Conservation (phyloP, 2,888 invertebrate genomes). For the Agelastica alni region DNA sequence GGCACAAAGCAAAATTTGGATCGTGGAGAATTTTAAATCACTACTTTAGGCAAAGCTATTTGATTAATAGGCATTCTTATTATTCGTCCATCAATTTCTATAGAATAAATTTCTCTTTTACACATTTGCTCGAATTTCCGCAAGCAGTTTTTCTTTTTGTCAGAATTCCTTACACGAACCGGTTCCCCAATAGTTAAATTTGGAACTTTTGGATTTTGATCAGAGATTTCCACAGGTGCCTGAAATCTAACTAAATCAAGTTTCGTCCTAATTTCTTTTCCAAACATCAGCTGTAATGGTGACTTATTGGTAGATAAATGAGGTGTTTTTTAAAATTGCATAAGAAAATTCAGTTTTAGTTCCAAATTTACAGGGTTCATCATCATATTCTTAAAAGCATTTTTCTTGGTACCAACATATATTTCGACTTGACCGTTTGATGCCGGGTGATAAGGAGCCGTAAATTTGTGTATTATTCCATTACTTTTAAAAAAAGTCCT, state of each 20-base stretch:
- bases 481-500: no score
- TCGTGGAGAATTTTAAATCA: not conserved
- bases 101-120: constrained; percentile 6
- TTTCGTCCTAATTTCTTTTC: not conserved
- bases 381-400: no score
- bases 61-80: not conserved
- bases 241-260: not conserved
- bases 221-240: not conserved
- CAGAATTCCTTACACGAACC: not conserved
- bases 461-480: no score
- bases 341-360: no score
- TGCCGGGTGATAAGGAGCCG: no score
- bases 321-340: no score
- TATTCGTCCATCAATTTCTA: constrained; percentile 1
- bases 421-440: no score
- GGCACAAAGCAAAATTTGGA: constrained; percentile 6
- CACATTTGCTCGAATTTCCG: no score
- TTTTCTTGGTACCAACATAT: no score
- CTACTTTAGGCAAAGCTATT: not conserved
- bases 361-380: no score
- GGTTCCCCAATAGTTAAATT: not conserved
- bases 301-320: not conserved
- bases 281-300: not conserved
- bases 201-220: not conserved
- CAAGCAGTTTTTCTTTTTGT: not conserved